phyloP scores from a whole-genome alignment of 2,797 vertebrate genomes.

The Pteropus rufus region DNA sequence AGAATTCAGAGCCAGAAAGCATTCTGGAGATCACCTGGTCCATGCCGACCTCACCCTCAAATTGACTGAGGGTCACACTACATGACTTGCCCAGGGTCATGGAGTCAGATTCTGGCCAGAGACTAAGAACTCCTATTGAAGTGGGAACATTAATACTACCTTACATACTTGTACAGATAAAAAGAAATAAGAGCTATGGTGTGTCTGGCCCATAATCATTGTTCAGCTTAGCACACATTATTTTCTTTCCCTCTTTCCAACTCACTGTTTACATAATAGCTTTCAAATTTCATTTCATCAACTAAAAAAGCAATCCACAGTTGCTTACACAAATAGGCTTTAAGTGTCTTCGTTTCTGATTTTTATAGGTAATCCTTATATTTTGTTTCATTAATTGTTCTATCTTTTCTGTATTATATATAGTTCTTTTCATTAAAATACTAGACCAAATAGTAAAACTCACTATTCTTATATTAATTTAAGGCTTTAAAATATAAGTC shows the following conservation, averaged over 20 bases:
- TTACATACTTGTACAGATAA: background rate
- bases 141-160: background rate
- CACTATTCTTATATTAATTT: background rate
- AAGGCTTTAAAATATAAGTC: background rate
- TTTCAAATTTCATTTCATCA: background rate
- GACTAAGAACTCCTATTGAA: background rate
- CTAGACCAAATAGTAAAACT: background rate
- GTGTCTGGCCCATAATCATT: background rate
- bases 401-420: background rate
- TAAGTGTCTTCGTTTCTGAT: background rate
- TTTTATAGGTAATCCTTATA: background rate
- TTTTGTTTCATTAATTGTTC: background rate
- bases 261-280: background rate
- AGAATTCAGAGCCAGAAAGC: background rate
- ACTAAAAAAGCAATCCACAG: background rate
- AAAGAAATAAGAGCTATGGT: background rate
- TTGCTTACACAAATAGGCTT: background rate
- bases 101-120: background rate
- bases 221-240: background rate
- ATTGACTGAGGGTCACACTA: background rate
- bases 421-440: constrained; percentile 5
- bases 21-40: background rate
- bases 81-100: fast-evolving
- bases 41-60: fast-evolving
- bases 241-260: background rate